These are phyloP conservation scores for Stenodera caucasica DNA, from an alignment of 2,888 invertebrate genomes.

Conservation along the genomic window DNA sequence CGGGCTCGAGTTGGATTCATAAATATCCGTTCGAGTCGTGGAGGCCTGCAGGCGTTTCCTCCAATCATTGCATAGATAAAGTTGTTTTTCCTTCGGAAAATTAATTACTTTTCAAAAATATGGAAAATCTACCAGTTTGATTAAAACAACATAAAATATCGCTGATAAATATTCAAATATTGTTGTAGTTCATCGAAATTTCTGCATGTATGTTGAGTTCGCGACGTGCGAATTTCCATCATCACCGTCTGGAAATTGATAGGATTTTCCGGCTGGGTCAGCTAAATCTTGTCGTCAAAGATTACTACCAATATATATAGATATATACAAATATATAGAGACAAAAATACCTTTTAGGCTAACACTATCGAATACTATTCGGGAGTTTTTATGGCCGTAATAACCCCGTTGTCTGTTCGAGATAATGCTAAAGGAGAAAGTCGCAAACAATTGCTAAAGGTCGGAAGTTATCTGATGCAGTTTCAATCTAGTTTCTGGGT, in stretches of 20 bases:
- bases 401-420: background rate
- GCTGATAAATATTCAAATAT: too few relatives aligned
- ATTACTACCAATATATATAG: background rate
- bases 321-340: background rate
- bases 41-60: too few relatives aligned
- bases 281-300: constrained; percentile 4
- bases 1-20: too few relatives aligned
- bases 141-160: background rate
- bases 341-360: constrained; percentile 3
- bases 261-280: constrained; percentile 1
- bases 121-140: too few relatives aligned
- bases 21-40: too few relatives aligned
- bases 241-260: background rate
- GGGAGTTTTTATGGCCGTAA: background rate
- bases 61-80: too few relatives aligned
- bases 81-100: too few relatives aligned
- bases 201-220: too few relatives aligned
- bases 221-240: background rate
- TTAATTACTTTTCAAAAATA: too few relatives aligned
- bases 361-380: background rate
- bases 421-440: background rate
- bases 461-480: constrained; percentile 5
- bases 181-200: too few relatives aligned
- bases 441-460: background rate
- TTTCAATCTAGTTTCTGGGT: background rate